Evolutionary conservation across 2,797 vertebrate genomes (phyloP), one percentile per base, ranked within the genome.

Genomic region (Hypotaenidia philippensis): DNA sequence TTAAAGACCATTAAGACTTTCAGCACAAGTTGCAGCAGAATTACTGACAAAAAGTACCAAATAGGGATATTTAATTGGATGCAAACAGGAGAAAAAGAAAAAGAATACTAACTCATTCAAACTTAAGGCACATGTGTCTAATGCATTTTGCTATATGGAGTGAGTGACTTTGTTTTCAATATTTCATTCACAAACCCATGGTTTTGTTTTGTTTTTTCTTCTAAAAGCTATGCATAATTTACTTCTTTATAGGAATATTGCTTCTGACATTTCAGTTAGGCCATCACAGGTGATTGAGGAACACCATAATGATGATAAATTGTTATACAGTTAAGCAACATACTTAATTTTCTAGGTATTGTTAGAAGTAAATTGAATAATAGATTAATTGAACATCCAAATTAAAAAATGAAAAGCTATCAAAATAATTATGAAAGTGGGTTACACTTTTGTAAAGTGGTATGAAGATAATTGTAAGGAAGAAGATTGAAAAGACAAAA

Each of bases 341-440:
- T 93, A 32, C 74, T 94, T 88, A 16, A 91, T 94, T 93, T 96
- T 86, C 69, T 59, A 66, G 55, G 7, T 81, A 88, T 94, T 91
- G 34, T 95, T 91, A 65, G 74, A 78, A 88, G 34, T 60, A 90
- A 94, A 94, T 91, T 75, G 72, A 85, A 50, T 88, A 94, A 88
- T 83, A 91, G 83, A 90, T 94, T 90, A 93, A 85, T 80, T 94
- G 72, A 86, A 71, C 49, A 81, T 78, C 69, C 57, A 84, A 85
- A 88, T 92, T 74, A 81, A 84, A 93, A 87, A 70, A 52, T 63
- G 36, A 52, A 77, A 87, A 82, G 57, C 50, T 60, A 27, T 82
- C 1, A 2, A 76, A 75, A 83, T 85, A 83, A 83, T 91, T 56
- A 55, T 40, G 85, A 87, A 89, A 89, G 77, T 78, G 47, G 31